A percentile compares a stretch with the other conserved stretches of the same genome.
These are phyloP conservation scores for Agapornis roseicollis DNA, from an alignment of 2,113 vertebrate species.

Conservation along the genomic window DNA sequence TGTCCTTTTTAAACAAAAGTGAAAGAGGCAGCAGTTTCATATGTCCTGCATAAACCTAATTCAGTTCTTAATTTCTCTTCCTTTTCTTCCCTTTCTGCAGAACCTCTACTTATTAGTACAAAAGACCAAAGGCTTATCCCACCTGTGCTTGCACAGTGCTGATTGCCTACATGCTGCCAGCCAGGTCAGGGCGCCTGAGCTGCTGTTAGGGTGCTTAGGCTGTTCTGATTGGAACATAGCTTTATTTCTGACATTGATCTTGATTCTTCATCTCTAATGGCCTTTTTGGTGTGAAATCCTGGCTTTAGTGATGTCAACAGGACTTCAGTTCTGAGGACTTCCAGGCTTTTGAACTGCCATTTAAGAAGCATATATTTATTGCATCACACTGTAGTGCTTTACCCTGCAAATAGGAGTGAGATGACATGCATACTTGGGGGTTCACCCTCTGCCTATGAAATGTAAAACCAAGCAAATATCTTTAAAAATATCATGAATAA, in stretches of 20 bases:
- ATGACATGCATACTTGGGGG: neutral
- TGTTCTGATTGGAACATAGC: neutral
- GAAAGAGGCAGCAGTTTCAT: neutral
- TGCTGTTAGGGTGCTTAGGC: neutral
- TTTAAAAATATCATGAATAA: neutral
- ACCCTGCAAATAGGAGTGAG: neutral
- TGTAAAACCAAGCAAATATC: neutral
- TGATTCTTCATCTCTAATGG: neutral
- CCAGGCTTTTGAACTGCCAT: neutral
- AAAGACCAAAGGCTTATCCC: neutral
- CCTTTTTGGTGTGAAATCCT: neutral
- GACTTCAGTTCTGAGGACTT: neutral
- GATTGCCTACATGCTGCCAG: neutral
- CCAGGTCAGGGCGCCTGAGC: constrained; percentile 33
- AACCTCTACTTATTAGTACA: neutral
- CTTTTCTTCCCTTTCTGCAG: neutral
- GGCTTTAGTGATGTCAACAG: neutral
- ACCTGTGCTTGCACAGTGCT: neutral
- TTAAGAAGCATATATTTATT: neutral
- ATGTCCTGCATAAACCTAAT: neutral
- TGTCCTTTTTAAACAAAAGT: neutral
- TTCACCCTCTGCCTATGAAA: neutral
- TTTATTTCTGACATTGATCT: constrained; percentile 39
- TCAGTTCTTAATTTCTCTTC: neutral
- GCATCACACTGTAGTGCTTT: no score